Base-by-base conservation (phyloP, 2,888 invertebrate genomes). In the Galeopsomyia nigrocyanea region DNA sequence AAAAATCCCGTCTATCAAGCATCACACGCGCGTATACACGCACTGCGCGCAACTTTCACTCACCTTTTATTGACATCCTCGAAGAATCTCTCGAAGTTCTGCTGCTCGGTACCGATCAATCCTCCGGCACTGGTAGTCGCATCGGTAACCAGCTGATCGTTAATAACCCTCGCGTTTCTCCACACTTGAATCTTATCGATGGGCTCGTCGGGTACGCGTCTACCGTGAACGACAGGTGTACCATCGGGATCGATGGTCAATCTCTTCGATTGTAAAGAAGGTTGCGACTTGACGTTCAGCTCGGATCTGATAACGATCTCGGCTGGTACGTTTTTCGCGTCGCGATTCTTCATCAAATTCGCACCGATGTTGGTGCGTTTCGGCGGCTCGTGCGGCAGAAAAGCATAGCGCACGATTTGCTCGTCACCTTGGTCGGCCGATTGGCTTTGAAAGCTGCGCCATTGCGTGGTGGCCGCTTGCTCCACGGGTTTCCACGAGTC, bases 161-260 rank as follows among this genome's bases (percentile, higher is more conserved):
- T 95, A 58, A 96, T 94, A 16, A 96, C 95, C 76, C 95, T 89
- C 0, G 95, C 96, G 85, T 96, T 96, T 68, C 96, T 89, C 95
- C 95, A 96, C 0, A 92, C 93, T 83, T 94, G 93, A 26, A 87
- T 86, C 77, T 92, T 92, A 80, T 95, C 94, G 62, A 92, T 92
- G 69, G 94, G 93, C 78, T 95, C 94, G 81, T 96, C 96, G 0
- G 95, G 95, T 53, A 95, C 92, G 71, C 95, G 90, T 0, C 94
- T 90, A 0, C 95, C 95, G 66, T 94, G 93, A 58, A 96, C 93
- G 63, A 95, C 91, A 0, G 95, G 94, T 31, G 94, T 92, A 0
- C 93, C 93, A 79, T 94, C 93, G 7, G 89, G 87, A 63, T 91
- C 93, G 1, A 93, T 82, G 10, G 91, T 89, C 75, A 93, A 91